A percentile compares a stretch with the other conserved stretches of the same genome.
Evolutionary conservation across 2,888 invertebrate genomes (phyloP).

Genomic region (Odontomyia ornata): DNA sequence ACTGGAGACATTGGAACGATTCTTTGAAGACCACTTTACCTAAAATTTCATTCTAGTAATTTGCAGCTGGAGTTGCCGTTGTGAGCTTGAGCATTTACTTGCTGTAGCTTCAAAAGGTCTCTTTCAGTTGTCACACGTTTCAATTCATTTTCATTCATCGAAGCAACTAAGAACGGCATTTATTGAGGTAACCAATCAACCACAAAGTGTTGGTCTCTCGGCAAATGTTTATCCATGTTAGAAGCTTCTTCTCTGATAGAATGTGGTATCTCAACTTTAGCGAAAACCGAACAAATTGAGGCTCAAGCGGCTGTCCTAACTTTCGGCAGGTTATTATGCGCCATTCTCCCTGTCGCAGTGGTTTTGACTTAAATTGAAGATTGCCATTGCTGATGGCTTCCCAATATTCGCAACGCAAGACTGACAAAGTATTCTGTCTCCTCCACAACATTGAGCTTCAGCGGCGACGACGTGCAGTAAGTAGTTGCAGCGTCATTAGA

Average conservation of each 20-base stretch:
- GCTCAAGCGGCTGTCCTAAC: neutral
- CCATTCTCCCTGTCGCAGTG: conserved; percentile 36
- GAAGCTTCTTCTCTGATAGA: too few species aligned
- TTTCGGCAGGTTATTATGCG: conserved; percentile 37
- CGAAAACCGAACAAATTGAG: too few species aligned
- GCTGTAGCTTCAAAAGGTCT: too few species aligned
- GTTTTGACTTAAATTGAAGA: conserved; percentile 42
- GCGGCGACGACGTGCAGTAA: conserved; percentile 24
- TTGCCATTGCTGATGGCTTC: conserved; percentile 46
- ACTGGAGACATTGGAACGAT: conserved; percentile 44
- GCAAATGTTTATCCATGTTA: too few species aligned
- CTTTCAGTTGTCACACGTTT: too few species aligned
- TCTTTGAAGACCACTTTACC: conserved; percentile 20
- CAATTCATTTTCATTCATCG: too few species aligned
- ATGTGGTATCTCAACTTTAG: too few species aligned
- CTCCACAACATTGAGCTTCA: neutral
- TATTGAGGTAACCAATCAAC: too few species aligned
- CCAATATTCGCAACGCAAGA: neutral
- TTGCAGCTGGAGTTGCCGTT: neutral
- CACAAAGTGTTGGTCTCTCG: too few species aligned
- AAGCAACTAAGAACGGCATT: too few species aligned
- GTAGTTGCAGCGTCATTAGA: conserved; percentile 38
- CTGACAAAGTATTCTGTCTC: neutral
- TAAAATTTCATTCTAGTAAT: conserved; percentile 10
- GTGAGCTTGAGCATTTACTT: neutral